A percentile compares a stretch with the other conserved stretches of the same genome.
phyloP scores from a whole-genome alignment of 2,888 invertebrate species.

The Creontiades dilutus region DNA sequence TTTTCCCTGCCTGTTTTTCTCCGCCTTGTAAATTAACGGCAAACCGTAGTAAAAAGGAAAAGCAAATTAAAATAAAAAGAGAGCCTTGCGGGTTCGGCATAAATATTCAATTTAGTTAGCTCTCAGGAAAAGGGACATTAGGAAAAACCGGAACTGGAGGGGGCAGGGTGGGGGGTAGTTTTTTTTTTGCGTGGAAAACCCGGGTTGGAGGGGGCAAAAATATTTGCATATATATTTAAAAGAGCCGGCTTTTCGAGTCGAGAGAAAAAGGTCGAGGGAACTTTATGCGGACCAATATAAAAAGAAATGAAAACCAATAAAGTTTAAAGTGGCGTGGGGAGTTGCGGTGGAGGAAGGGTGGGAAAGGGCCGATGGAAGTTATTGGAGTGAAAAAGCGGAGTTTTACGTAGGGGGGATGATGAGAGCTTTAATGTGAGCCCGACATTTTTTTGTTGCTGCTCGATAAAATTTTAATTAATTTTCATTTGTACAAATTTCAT shows the following conservation, averaged over 20 bases:
- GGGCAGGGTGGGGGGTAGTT: too few species aligned
- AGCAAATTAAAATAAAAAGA: constrained; percentile 66
- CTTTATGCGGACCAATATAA: constrained; percentile 75
- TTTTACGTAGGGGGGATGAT: constrained; percentile 10
- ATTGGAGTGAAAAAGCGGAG: constrained; percentile 29
- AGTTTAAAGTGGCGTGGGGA: constrained; percentile 47
- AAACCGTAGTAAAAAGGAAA: constrained; percentile 38
- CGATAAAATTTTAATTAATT: too few species aligned
- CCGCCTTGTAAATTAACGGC: constrained; percentile 17
- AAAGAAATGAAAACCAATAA: constrained; percentile 76
- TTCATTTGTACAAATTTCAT: too few species aligned
- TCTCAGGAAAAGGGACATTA: constrained; percentile 50
- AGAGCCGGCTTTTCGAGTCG: not conserved
- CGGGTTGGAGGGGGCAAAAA: constrained; percentile 63
- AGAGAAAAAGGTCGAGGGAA: constrained; percentile 67
- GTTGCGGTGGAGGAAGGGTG: not conserved
- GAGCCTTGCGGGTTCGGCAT: constrained; percentile 67
- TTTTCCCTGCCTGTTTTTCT: not conserved
- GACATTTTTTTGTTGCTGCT: not conserved
- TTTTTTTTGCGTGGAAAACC: not conserved
- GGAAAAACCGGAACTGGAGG: constrained; percentile 11
- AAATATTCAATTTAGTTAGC: constrained; percentile 74
- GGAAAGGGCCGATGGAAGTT: constrained; percentile 3
- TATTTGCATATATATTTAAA: constrained; percentile 75
- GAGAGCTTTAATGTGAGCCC: not conserved